These are phyloP conservation scores for Cephus nigrinus DNA, from an alignment of 2,888 invertebrate species.

Conservation along the genomic window DNA sequence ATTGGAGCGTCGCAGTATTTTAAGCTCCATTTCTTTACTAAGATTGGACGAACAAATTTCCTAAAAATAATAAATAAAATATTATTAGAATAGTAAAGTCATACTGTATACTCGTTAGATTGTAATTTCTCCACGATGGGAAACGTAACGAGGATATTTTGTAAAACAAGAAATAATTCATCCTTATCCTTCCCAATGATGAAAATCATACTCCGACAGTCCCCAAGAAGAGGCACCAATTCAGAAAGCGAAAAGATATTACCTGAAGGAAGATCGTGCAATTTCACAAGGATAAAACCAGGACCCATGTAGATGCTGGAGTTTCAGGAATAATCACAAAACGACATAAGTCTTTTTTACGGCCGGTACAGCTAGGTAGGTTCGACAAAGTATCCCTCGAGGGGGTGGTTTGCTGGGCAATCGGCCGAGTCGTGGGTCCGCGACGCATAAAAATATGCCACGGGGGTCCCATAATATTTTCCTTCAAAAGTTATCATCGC, in stretches of 20 bases:
- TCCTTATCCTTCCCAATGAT: background rate
- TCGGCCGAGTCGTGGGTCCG: slow-evolving; percentile 21
- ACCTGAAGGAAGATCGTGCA: slow-evolving; percentile 4
- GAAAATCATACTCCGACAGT: background rate
- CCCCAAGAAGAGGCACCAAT: background rate
- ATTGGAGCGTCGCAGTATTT: background rate
- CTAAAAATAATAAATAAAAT: background rate
- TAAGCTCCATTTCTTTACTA: background rate
- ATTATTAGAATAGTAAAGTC: background rate
- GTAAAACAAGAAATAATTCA: background rate
- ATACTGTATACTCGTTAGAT: background rate
- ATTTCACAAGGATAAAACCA: slow-evolving; percentile 5
- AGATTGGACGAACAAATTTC: background rate
- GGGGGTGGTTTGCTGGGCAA: slow-evolving; percentile 38
- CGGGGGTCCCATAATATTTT: slow-evolving; percentile 52
- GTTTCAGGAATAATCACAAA: slow-evolving; percentile 36
- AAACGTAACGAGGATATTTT: background rate
- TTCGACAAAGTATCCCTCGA: slow-evolving; percentile 60
- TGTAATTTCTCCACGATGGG: background rate
- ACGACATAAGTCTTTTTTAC: slow-evolving; percentile 55
- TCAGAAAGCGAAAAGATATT: background rate
- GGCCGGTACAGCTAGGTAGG: slow-evolving; percentile 41
- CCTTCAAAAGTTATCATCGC: slow-evolving; percentile 31
- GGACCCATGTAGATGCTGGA: background rate
- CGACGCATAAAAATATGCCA: slow-evolving; percentile 55